phyloP scores from a whole-genome alignment of 2,888 invertebrate genomes.

The Phalera bucephala region DNA sequence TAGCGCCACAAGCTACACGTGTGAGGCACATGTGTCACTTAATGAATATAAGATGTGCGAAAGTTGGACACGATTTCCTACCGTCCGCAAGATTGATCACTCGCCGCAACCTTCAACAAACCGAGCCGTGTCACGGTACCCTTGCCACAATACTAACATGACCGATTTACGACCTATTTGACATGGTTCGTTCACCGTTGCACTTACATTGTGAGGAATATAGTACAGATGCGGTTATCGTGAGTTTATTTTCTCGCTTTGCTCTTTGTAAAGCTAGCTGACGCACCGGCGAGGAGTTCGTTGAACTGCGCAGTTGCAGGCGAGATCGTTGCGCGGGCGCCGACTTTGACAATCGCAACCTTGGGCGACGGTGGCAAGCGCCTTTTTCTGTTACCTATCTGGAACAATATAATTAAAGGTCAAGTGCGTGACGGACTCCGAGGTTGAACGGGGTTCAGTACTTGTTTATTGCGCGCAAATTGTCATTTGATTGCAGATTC shows the following conservation, averaged over 20 bases:
- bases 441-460: not conserved
- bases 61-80: too few species aligned
- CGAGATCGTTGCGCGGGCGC: slow-evolving; percentile 53
- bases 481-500: not conserved
- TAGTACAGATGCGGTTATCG: slow-evolving; percentile 72
- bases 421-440: slow-evolving; percentile 3
- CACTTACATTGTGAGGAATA: slow-evolving; percentile 49
- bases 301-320: slow-evolving; percentile 61
- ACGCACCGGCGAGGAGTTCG: slow-evolving; percentile 68
- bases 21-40: too few species aligned
- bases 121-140: slow-evolving; percentile 46
- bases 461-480: not conserved
- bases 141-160: slow-evolving; percentile 52
- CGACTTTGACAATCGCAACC: slow-evolving; percentile 58
- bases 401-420: slow-evolving; percentile 5
- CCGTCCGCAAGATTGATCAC: slow-evolving; percentile 34
- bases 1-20: too few species aligned
- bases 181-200: slow-evolving; percentile 65
- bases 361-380: slow-evolving; percentile 31
- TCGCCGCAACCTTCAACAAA: slow-evolving; percentile 48
- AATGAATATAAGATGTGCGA: too few species aligned
- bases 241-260: slow-evolving; percentile 74
- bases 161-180: slow-evolving; percentile 65
- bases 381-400: slow-evolving; percentile 14
- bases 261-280: slow-evolving; percentile 76